Conservation (phyloP, 2,113 vertebrate species). For the Stigmatopora nigra region DNA sequence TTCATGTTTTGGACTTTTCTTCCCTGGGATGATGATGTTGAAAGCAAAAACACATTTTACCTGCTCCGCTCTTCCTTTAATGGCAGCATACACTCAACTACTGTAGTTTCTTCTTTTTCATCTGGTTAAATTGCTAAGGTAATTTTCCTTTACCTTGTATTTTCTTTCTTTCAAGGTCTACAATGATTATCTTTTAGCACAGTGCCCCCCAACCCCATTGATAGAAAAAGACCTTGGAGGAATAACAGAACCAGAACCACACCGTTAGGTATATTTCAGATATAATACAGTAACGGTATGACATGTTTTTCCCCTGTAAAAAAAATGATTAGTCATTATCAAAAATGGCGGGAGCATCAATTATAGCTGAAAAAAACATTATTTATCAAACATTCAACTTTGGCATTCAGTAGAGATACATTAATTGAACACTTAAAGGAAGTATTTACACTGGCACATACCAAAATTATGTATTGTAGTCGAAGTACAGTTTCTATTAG, state of each 20-base stretch:
- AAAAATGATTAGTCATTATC: no score
- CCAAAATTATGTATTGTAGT: no score
- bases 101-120: slow-evolving; percentile 19
- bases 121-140: slow-evolving; percentile 12
- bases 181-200: slow-evolving; percentile 49
- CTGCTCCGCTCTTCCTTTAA: not conserved
- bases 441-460: no score
- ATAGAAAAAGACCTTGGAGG: slow-evolving; percentile 47
- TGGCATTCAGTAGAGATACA: not conserved
- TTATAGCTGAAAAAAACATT: no score
- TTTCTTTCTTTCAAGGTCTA: slow-evolving; percentile 22
- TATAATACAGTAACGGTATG: not conserved
- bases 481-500: no score
- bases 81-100: slow-evolving; percentile 3
- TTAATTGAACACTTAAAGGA: not conserved
- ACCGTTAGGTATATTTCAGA: not conserved
- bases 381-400: no score
- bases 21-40: not conserved
- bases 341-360: no score
- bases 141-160: slow-evolving; percentile 22
- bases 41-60: not conserved
- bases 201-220: slow-evolving; percentile 10
- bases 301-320: not conserved
- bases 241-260: slow-evolving; percentile 10
- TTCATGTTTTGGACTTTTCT: slow-evolving; percentile 13